phyloP scores from a whole-genome alignment of 2,113 vertebrate species.

The Macquaria australasica region DNA sequence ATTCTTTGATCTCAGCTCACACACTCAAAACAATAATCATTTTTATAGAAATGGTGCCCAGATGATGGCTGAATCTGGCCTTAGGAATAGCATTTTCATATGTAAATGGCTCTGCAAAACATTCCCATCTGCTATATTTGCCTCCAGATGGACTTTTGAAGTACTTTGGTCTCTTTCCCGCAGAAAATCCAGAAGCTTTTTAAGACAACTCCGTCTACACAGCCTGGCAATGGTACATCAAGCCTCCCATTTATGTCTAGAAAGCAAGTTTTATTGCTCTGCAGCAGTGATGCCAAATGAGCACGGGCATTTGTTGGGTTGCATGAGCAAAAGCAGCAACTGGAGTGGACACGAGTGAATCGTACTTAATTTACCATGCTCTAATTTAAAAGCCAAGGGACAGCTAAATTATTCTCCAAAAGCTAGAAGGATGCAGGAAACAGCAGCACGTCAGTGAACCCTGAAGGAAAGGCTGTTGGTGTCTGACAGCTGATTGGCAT shows the following conservation, averaged over 20 bases:
- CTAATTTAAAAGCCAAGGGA: constrained; percentile 40
- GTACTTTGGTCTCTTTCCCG: constrained; percentile 48
- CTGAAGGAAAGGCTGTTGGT: constrained; percentile 44
- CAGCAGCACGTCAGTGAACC: constrained; percentile 31
- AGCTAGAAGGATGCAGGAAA: constrained; percentile 14
- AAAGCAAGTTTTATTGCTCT: constrained; percentile 37
- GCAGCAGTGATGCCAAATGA: constrained; percentile 20
- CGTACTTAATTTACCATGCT: constrained; percentile 24
- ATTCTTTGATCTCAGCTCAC: constrained; percentile 40
- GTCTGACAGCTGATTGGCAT: constrained; percentile 56
- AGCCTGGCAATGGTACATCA: constrained; percentile 33
- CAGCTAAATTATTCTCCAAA: constrained; percentile 28
- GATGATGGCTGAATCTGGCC: constrained; percentile 28
- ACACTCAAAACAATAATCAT: constrained; percentile 31
- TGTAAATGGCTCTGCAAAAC: constrained; percentile 41
- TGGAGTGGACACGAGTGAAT: constrained; percentile 16
- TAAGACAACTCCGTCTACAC: constrained; percentile 24
- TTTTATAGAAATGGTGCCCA: constrained; percentile 26
- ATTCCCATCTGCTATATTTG: constrained; percentile 57
- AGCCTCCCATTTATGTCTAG: constrained; percentile 40
- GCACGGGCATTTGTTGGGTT: constrained; percentile 22
- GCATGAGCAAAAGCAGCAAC: constrained; percentile 29
- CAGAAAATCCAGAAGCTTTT: constrained; percentile 51
- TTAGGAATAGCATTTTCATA: constrained; percentile 23
- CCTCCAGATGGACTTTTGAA: constrained; percentile 61